Percentiles rank a stretch among this genome's conserved stretches.
Conservation (phyloP, 2,888 invertebrate species). For the Morinoia aosen region DNA sequence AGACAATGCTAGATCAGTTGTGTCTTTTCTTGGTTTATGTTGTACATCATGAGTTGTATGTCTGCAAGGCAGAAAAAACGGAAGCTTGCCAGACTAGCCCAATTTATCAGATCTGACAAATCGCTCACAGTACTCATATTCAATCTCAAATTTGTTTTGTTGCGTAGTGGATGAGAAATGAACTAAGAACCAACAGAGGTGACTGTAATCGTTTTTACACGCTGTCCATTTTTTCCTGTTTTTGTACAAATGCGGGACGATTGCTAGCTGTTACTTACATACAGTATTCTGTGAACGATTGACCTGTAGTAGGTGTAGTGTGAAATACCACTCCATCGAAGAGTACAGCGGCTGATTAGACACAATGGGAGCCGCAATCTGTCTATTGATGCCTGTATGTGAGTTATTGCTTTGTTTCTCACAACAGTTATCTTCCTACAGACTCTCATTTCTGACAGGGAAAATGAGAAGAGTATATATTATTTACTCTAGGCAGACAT, state of each 20-base stretch:
- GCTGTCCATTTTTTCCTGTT: background rate
- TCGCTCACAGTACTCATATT: background rate
- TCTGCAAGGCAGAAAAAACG: no score
- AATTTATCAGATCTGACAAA: background rate
- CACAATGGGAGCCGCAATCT: no score
- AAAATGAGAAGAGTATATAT: background rate
- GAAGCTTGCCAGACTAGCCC: no score
- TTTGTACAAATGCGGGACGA: background rate
- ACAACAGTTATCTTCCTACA: background rate
- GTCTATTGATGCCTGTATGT: background rate
- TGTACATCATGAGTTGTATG: no score
- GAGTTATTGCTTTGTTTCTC: background rate
- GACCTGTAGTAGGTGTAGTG: no score
- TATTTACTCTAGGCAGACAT: background rate
- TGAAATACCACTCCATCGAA: no score
- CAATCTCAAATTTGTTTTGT: background rate
- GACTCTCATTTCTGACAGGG: background rate
- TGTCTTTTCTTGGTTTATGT: no score
- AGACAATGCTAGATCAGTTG: no score
- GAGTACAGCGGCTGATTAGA: no score
- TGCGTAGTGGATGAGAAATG: background rate
- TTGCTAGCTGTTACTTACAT: background rate
- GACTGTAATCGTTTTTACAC: background rate
- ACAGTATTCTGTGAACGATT: background rate
- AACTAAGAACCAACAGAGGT: background rate